Percentiles rank a stretch among this genome's conserved stretches.
Evolutionary conservation across 2,797 vertebrate genomes (phyloP).

Genomic region (Xenentodon cancila): DNA sequence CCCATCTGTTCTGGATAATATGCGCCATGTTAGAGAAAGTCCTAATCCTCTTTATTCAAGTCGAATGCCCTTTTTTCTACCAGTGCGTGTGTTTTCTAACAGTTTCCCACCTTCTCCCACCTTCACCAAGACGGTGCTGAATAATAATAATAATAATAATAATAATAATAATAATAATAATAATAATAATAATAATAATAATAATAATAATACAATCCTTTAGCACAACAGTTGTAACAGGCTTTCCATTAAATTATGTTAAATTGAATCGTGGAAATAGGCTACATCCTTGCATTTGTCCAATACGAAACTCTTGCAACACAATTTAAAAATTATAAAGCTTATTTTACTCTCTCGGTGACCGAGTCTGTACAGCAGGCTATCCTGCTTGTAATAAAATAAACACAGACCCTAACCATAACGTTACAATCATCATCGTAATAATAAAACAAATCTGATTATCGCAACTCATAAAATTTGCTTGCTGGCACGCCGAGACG

Average conservation of each 20-base stretch:
- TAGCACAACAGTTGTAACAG: too few species aligned
- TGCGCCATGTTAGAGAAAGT: conserved; percentile 85
- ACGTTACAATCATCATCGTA: too few species aligned
- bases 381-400: not conserved
- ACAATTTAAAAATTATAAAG: too few species aligned
- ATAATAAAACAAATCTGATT: too few species aligned
- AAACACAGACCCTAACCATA: not conserved
- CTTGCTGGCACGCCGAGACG: conserved; percentile 20
- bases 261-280: too few species aligned
- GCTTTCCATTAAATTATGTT: too few species aligned
- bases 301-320: too few species aligned
- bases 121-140: too few species aligned
- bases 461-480: not conserved
- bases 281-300: too few species aligned
- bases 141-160: not conserved
- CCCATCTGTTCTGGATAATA: conserved; percentile 89
- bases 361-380: too few species aligned
- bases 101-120: conserved; percentile 48
- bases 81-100: conserved; percentile 58
- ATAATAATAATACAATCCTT: not conserved
- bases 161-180: not conserved
- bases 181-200: not conserved
- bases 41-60: conserved; percentile 85
- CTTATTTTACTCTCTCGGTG: too few species aligned
- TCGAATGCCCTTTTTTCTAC: conserved; percentile 73